Evolutionary conservation across 2,113 vertebrate genomes (phyloP), one percentile per base, ranked within the genome.

Genomic region (Natator depressus): DNA sequence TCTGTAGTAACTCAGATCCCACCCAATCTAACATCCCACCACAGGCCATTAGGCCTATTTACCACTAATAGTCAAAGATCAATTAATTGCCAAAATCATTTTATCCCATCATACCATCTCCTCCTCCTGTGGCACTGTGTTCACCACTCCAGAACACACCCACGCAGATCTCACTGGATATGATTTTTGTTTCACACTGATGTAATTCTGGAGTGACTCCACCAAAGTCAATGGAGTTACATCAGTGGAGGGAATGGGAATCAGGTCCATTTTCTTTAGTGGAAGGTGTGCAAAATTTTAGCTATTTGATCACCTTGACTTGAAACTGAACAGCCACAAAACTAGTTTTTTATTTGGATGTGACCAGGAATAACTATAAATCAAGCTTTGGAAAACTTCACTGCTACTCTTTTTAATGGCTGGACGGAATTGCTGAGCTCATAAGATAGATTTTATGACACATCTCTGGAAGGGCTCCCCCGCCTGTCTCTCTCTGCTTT

Each of bases 251-350:
- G 10, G 31, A 50, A 47, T 0, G 78, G 50, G 80, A 82, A 20
- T 53, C 25, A 17, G 50, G 20, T 65, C 47, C 47, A n/a, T 50
- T 50, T 0, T 0, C 31, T 6, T 10, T 0, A 0, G 10, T 54
- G 65, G 49, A 3, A 69, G 89, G n/a, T 0, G 5, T 31, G 65
- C 10, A 82, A 47, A 57, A 59, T 82, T 27, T 72, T 42, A 42
- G 5, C 50, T 87, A 42, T 89, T 78, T 75, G 65, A 69, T 42
- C 65, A 82, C 1, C 4, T 5, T 88, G 90, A 20, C 31, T 90
- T n/a, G 11, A 85, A 79, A 79, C 5, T 20, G 82, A 59, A 24
- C 19, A 81, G 54, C 65, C 35, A 20, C 25, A 65, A 47, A 87
- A 78, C 5, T 53, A 19, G 8, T 2, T 25, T 80, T 59, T 25